phyloP scores from a whole-genome alignment of 2,888 invertebrate genomes.

The Thecocarcelia acutangulata region DNA sequence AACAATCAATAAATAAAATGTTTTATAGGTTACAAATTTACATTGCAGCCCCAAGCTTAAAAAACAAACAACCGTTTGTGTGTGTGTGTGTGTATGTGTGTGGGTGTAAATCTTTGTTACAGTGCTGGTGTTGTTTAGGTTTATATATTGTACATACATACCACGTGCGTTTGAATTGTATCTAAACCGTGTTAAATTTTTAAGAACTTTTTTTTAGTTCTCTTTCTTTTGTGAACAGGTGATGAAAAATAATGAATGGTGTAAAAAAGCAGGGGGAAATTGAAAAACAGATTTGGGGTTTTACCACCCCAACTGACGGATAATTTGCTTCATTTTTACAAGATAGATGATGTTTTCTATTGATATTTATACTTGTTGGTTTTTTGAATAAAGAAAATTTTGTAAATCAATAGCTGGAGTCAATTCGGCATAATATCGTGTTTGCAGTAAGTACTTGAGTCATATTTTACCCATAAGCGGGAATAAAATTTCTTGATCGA shows the following conservation, averaged over 20 bases:
- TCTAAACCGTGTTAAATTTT: slow-evolving; percentile 63
- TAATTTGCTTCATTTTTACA: slow-evolving; percentile 44
- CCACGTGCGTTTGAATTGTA: slow-evolving; percentile 8
- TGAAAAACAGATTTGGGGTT: neutral
- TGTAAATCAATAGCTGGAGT: too few species aligned
- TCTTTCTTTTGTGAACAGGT: slow-evolving; percentile 50
- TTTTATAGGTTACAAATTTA: slow-evolving; percentile 55
- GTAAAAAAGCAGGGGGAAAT: neutral
- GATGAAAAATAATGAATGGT: slow-evolving; percentile 19
- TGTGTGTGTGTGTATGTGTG: neutral
- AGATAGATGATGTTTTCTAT: slow-evolving; percentile 60
- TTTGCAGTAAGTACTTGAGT: too few species aligned
- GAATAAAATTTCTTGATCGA: too few species aligned
- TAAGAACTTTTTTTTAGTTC: slow-evolving; percentile 54
- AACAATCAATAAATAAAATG: slow-evolving; percentile 51
- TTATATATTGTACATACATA: too few species aligned
- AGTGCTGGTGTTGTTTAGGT: neutral
- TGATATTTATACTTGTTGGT: slow-evolving; percentile 4
- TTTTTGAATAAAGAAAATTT: too few species aligned
- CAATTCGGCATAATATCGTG: too few species aligned
- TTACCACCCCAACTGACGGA: slow-evolving; percentile 31
- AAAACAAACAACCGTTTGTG: neutral
- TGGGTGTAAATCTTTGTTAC: neutral
- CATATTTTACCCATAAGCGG: too few species aligned
- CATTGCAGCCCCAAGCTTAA: slow-evolving; percentile 11